A percentile compares a stretch with the other conserved stretches of the same genome.
These are phyloP conservation scores for Acestrorhynchus altus DNA, from an alignment of 2,797 vertebrate species.

Conservation along the genomic window DNA sequence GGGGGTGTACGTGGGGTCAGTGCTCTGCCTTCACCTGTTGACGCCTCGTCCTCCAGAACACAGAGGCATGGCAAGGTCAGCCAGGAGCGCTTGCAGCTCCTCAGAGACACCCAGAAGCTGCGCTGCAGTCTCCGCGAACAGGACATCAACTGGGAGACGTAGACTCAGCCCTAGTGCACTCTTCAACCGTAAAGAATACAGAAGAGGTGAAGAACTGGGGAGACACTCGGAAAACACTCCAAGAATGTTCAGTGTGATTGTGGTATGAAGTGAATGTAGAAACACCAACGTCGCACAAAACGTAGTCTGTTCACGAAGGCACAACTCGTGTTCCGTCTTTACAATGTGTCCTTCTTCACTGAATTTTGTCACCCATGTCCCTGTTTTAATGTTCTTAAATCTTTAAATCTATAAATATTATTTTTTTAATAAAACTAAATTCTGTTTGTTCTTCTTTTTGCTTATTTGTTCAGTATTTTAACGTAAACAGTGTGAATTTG, in stretches of 20 bases:
- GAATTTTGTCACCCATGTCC: neutral
- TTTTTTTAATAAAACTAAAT: constrained; percentile 36
- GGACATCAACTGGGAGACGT: constrained; percentile 85
- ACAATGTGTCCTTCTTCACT: neutral
- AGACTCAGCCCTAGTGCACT: constrained; percentile 24
- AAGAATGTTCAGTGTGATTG: constrained; percentile 4
- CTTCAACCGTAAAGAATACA: neutral
- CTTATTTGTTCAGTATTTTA: too few relatives aligned
- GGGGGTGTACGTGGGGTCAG: constrained; percentile 56
- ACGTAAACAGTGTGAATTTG: too few relatives aligned
- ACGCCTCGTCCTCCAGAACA: constrained; percentile 63
- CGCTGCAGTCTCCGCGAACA: constrained; percentile 81
- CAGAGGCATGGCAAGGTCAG: constrained; percentile 62
- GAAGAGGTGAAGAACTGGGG: neutral
- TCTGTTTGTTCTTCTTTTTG: neutral
- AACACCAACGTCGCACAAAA: neutral
- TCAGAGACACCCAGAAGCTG: constrained; percentile 82
- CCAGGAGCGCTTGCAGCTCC: constrained; percentile 76
- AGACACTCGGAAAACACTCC: constrained; percentile 2
- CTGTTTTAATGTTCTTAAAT: neutral
- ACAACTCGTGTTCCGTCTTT: neutral
- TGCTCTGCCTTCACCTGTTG: constrained; percentile 63
- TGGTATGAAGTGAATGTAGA: constrained; percentile 14
- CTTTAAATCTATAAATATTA: constrained; percentile 18
- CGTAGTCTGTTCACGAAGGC: neutral